Percentiles rank a stretch among this genome's conserved stretches.
Conservation (phyloP, 2,113 vertebrate genomes). For the Morone saxatilis region DNA sequence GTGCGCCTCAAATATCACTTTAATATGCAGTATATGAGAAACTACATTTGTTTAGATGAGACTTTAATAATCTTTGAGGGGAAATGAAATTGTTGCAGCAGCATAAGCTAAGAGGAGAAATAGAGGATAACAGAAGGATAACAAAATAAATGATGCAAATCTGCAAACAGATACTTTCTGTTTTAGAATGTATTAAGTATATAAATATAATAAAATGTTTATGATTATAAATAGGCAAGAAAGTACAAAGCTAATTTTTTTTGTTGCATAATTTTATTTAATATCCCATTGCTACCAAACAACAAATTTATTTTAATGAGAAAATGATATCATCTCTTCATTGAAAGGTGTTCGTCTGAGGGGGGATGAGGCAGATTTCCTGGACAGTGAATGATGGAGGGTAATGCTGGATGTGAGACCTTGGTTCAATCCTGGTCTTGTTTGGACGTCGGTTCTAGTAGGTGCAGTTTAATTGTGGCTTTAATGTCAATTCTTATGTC, state of each 20-base stretch:
- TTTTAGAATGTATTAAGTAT: background rate
- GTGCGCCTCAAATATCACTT: constrained; percentile 35
- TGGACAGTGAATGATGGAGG: background rate
- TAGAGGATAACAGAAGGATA: background rate
- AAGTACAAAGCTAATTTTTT: background rate
- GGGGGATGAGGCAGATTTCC: too few relatives aligned
- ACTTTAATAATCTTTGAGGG: constrained; percentile 54
- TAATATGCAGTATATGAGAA: constrained; percentile 54
- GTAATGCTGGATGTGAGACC: background rate
- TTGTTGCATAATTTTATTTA: background rate
- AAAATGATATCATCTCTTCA: background rate
- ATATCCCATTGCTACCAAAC: background rate
- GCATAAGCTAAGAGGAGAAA: background rate
- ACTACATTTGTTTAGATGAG: constrained; percentile 45
- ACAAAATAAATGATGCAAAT: background rate
- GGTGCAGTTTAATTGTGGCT: background rate
- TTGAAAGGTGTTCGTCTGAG: background rate
- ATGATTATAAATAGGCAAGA: background rate
- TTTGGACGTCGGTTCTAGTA: background rate
- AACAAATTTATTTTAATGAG: background rate
- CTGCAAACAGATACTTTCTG: constrained; percentile 1
- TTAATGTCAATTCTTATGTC: background rate
- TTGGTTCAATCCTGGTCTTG: background rate
- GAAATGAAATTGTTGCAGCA: constrained; percentile 59
- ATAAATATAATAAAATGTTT: background rate